phyloP scores from a whole-genome alignment of 2,797 vertebrate genomes.

The Eulemur mongoz region DNA sequence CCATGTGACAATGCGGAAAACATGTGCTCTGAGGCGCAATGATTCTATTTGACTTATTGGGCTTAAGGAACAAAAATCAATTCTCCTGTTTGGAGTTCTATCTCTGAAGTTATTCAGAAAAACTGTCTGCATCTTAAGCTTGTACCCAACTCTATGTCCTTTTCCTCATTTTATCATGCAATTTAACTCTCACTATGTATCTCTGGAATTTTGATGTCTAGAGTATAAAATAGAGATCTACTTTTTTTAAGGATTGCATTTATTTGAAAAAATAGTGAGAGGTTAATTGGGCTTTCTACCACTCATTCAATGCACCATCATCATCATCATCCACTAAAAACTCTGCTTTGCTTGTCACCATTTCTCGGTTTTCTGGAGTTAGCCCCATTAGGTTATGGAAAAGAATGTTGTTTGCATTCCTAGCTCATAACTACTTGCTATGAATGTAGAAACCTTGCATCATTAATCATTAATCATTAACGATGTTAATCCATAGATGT shows the following conservation, averaged over 20 bases:
- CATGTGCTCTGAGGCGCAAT: background rate
- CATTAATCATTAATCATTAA: background rate
- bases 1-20: background rate
- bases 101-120: background rate
- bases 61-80: background rate
- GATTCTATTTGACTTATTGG: background rate
- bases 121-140: background rate
- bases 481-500: background rate
- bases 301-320: too few species aligned
- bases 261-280: background rate
- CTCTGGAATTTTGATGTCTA: background rate
- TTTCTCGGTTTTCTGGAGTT: background rate
- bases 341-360: background rate
- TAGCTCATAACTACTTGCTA: background rate
- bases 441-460: background rate
- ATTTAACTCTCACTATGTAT: too few species aligned
- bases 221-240: background rate
- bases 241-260: background rate
- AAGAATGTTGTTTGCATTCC: background rate
- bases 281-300: background rate
- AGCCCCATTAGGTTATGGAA: background rate
- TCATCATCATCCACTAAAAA: background rate
- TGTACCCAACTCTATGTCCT: background rate
- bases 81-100: background rate
- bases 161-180: background rate